phyloP scores from a whole-genome alignment of 2,797 vertebrate species.

The Tolypeutes matacus region DNA sequence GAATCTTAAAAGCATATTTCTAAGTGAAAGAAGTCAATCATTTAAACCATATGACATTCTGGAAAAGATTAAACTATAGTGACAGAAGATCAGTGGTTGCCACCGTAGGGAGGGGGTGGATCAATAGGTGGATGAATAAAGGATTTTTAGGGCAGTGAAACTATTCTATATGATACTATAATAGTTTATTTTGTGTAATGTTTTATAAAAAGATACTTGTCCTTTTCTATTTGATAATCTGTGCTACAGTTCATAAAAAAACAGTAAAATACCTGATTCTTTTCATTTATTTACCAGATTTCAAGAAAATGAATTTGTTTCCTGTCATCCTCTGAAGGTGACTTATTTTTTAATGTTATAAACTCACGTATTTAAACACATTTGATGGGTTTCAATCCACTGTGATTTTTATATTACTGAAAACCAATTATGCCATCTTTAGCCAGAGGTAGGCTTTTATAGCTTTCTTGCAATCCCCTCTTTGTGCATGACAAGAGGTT shows the following conservation, averaged over 20 bases:
- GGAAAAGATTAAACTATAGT: too few species aligned
- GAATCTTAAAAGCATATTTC: too few species aligned
- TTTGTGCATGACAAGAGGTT: neutral
- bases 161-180: neutral
- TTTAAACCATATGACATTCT: too few species aligned
- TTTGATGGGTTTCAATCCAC: neutral
- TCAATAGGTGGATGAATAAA: too few species aligned
- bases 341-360: constrained; percentile 26
- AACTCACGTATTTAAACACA: constrained; percentile 11
- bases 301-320: constrained; percentile 19
- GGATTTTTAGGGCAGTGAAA: too few species aligned
- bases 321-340: neutral
- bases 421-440: neutral
- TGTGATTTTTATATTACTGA: neutral
- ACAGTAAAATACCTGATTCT: neutral
- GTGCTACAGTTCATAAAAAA: neutral
- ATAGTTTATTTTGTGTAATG: neutral
- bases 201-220: neutral
- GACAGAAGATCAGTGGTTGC: too few species aligned
- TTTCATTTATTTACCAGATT: neutral
- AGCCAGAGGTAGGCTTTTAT: neutral
- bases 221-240: neutral
- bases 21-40: too few species aligned
- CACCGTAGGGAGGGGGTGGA: too few species aligned
- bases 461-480: neutral